Percentiles rank a stretch among this genome's conserved stretches.
Conservation (phyloP, 2,113 vertebrate species). For the Rousettus leschenaultii region DNA sequence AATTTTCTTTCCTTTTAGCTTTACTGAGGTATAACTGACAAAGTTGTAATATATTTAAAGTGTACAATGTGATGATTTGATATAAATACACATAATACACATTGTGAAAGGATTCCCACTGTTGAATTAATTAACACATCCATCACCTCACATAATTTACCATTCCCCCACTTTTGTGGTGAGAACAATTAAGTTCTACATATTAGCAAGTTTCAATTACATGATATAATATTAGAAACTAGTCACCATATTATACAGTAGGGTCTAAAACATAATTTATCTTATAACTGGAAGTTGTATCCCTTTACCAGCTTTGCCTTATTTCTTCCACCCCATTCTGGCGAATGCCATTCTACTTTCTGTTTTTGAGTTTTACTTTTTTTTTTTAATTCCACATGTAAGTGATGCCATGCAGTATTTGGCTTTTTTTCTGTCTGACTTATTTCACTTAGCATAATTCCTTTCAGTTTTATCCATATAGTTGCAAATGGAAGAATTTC, state of each 20-base stretch:
- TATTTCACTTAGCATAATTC: background rate
- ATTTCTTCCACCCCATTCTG: background rate
- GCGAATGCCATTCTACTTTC: background rate
- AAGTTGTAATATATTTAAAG: background rate
- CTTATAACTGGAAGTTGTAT: background rate
- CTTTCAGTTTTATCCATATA: background rate
- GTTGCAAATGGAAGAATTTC: background rate
- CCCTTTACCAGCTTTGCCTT: background rate
- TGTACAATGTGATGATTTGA: background rate
- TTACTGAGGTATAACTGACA: background rate
- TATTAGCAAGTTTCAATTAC: background rate
- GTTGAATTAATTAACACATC: background rate
- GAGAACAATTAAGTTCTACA: background rate
- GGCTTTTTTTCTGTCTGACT: background rate
- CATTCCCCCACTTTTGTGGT: background rate
- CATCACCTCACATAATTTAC: background rate
- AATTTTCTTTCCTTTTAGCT: background rate
- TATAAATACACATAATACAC: background rate
- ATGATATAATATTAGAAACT: background rate
- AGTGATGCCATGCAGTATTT: background rate
- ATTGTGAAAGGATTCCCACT: background rate
- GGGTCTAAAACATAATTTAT: background rate
- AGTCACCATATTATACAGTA: background rate
- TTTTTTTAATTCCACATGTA: background rate
- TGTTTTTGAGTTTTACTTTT: background rate